A percentile compares a stretch with the other conserved stretches of the same genome.
These are phyloP conservation scores for Marmota flaviventris DNA, from an alignment of 2,113 vertebrate genomes.

Conservation along the genomic window DNA sequence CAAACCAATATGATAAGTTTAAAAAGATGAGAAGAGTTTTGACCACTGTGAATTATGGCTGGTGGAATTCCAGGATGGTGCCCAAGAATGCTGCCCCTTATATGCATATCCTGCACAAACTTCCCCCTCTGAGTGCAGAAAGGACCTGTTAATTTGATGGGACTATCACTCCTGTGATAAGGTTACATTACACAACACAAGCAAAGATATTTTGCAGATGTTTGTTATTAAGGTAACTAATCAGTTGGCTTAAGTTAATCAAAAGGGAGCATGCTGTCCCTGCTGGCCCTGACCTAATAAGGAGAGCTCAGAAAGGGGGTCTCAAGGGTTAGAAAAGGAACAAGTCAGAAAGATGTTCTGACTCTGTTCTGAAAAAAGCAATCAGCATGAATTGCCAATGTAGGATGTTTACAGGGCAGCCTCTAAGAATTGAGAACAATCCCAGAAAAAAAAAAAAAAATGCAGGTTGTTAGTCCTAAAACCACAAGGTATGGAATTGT, in stretches of 20 bases:
- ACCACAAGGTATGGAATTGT: neutral
- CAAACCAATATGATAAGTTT: neutral
- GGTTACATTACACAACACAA: neutral
- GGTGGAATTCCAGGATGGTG: neutral
- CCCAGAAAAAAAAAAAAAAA: neutral
- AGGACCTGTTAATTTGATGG: neutral
- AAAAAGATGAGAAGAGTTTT: neutral
- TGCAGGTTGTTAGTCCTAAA: neutral
- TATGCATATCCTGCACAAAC: neutral
- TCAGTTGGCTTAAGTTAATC: slow-evolving; percentile 49
- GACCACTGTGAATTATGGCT: neutral
- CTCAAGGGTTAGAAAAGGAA: neutral
- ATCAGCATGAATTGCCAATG: neutral
- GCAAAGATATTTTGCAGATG: slow-evolving; percentile 17
- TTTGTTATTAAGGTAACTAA: slow-evolving; percentile 9
- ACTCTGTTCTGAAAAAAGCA: slow-evolving; percentile 29
- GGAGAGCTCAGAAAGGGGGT: neutral
- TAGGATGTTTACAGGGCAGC: neutral
- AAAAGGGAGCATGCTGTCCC: neutral
- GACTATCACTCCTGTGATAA: neutral
- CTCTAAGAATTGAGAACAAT: neutral
- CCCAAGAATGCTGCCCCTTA: too few species aligned
- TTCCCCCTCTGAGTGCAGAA: neutral
- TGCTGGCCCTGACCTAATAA: neutral
- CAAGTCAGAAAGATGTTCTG: slow-evolving; percentile 13